Evolutionary conservation across 2,113 vertebrate species (phyloP), one percentile per base, ranked within the genome.

Genomic region (Microtus ochrogaster): DNA sequence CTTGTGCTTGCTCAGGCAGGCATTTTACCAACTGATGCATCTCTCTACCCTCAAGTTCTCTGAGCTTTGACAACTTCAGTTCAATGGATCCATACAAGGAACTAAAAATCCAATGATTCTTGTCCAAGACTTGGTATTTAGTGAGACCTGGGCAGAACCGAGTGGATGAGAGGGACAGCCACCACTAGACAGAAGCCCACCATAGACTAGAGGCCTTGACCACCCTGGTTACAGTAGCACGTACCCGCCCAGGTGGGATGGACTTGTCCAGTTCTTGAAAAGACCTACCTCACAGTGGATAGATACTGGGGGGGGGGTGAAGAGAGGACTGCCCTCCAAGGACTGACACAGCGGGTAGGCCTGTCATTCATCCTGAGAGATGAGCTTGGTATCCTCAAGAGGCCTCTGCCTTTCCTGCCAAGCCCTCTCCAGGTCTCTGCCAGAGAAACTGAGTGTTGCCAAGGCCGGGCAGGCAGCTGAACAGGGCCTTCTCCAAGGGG

Each of bases 391-490:
- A 81, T 28, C 17, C 78, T 79, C 36, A 19, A 26, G 86, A 92
- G 78, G 70, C 58, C 55, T 24, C 65, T 55, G 44, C 49, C 68
- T 87, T 77, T 61, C 26, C 58, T 0, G 1, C 1, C 30, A 21
- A 21, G 83, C n/a, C 73, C 26, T 91, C 44, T 63, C 65, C 72
- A 94, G 89, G 84, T 55, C 52, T 90, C 66, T 52, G 30, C 28
- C 84, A 72, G 77, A 96, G 84, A 92, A 63, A 66, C 22, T 30
- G n/a, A 72, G 81, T n/a, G 28, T 44, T 73, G 47, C 44, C 91
- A 95, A 96, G 94, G 94, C 76, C 96, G 90, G 10, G 22, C 44
- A 52, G 90, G 49, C 68, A 93, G 63, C 33, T 79, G 92, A 95
- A 70, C 39, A 36, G 36, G 36, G 12, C 39, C 36, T 39, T 68